Percentiles rank a stretch among this genome's conserved stretches.
phyloP scores from a whole-genome alignment of 2,888 invertebrate species.

The Drosophila tripunctata region DNA sequence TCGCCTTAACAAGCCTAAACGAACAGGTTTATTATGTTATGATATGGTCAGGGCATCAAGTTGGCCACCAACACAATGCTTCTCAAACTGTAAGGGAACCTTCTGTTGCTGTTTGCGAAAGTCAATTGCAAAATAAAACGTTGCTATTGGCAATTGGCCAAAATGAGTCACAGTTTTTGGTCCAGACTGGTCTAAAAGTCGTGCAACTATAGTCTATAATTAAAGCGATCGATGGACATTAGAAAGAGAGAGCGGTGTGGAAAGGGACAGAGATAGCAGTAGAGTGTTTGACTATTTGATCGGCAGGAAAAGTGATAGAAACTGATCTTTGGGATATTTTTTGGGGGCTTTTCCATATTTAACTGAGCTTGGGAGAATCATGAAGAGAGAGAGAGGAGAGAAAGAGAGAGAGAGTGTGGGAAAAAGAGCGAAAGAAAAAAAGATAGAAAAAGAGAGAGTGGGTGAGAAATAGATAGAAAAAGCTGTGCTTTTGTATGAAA shows the following conservation, averaged over 20 bases:
- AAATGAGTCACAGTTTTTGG: conserved; percentile 21
- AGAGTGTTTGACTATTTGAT: conserved; percentile 2
- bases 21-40: conserved; percentile 81
- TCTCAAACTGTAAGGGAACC: conserved; percentile 52
- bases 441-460: too few species aligned
- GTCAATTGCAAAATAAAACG: background rate
- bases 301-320: background rate
- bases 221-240: conserved; percentile 23
- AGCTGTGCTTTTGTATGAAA: too few species aligned
- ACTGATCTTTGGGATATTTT: too few species aligned
- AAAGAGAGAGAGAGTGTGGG: too few species aligned
- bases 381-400: too few species aligned
- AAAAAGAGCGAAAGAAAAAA: too few species aligned
- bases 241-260: background rate
- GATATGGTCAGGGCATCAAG: conserved; percentile 49
- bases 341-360: too few species aligned
- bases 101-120: conserved; percentile 1
- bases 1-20: conserved; percentile 71
- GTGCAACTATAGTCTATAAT: conserved; percentile 26
- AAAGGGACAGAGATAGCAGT: background rate
- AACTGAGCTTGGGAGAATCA: too few species aligned
- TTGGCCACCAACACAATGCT: conserved; percentile 37
- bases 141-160: background rate
- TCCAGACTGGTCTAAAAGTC: conserved; percentile 7
- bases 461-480: too few species aligned